Percentiles rank a stretch among this genome's conserved stretches.
Conservation (phyloP, 2,113 vertebrate species). For the Gadus macrocephalus region DNA sequence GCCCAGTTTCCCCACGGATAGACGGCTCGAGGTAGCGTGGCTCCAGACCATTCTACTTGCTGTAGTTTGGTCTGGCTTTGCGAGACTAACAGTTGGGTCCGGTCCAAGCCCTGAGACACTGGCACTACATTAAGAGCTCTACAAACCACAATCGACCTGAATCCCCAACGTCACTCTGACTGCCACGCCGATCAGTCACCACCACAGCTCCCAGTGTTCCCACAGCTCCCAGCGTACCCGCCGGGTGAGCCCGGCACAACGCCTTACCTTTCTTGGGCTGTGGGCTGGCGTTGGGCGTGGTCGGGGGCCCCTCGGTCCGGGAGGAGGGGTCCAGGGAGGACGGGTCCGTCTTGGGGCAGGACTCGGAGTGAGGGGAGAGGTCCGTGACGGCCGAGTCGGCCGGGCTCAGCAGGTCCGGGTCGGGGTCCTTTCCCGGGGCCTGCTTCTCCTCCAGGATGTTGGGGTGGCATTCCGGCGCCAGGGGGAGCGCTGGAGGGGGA, state of each 20-base stretch:
- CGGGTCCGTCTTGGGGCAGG: constrained; percentile 50
- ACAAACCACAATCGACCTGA: too few relatives aligned
- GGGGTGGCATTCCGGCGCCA: constrained; percentile 53
- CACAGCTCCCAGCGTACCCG: neutral
- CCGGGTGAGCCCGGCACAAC: neutral
- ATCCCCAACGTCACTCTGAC: too few relatives aligned
- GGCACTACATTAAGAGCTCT: too few relatives aligned
- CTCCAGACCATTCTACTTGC: too few relatives aligned
- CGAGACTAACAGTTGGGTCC: too few relatives aligned
- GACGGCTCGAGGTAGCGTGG: too few relatives aligned
- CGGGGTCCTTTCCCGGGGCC: constrained; percentile 41
- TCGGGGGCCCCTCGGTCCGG: constrained; percentile 45
- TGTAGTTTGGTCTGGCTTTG: too few relatives aligned
- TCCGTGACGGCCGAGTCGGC: constrained; percentile 69
- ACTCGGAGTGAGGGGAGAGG: constrained; percentile 66
- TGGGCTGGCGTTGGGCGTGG: constrained; percentile 55
- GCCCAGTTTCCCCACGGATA: too few relatives aligned
- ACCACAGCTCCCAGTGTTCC: neutral
- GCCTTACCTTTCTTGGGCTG: constrained; percentile 69
- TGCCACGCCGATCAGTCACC: too few relatives aligned
- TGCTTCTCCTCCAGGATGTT: constrained; percentile 53
- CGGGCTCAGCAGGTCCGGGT: constrained; percentile 40
- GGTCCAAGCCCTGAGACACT: too few relatives aligned
- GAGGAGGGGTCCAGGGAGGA: constrained; percentile 52
- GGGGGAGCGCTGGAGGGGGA: constrained; percentile 53